A percentile compares a stretch with the other conserved stretches of the same genome.
Evolutionary conservation across 2,113 vertebrate genomes (phyloP).

Genomic region (Bambusicola thoracicus): DNA sequence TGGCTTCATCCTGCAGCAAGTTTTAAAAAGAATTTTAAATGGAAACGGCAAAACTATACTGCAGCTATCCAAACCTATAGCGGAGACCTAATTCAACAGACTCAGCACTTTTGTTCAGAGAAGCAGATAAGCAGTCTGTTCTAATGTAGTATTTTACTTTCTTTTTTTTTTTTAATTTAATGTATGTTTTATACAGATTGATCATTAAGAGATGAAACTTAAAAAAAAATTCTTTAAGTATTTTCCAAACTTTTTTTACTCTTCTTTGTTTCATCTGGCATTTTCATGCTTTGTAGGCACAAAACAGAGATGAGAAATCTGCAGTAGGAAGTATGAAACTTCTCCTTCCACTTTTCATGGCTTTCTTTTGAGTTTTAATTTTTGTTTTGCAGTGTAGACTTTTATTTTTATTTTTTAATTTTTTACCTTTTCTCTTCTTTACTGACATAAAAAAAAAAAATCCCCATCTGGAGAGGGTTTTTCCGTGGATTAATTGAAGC

Average conservation of each 20-base stretch:
- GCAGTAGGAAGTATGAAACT: background rate
- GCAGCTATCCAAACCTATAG: background rate
- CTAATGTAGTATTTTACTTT: background rate
- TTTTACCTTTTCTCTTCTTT: background rate
- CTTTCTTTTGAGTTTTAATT: background rate
- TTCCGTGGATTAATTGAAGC: background rate
- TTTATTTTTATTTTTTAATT: too few species aligned
- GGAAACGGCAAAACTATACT: background rate
- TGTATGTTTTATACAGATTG: background rate
- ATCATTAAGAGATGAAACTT: background rate
- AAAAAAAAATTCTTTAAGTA: accelerated
- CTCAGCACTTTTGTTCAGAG: background rate
- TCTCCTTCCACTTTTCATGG: background rate
- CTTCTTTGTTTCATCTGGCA: background rate
- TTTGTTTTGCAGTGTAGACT: background rate
- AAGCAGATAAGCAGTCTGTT: background rate
- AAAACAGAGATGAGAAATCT: background rate
- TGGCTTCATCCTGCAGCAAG: background rate
- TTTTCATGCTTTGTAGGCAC: background rate
- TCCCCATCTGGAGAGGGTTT: background rate
- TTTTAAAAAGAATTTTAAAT: background rate
- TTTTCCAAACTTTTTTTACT: background rate
- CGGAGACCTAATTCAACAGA: background rate
- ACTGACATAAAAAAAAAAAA: background rate
- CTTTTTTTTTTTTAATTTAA: background rate